phyloP scores from a whole-genome alignment of 2,888 invertebrate genomes.

The Melanotus villosus region DNA sequence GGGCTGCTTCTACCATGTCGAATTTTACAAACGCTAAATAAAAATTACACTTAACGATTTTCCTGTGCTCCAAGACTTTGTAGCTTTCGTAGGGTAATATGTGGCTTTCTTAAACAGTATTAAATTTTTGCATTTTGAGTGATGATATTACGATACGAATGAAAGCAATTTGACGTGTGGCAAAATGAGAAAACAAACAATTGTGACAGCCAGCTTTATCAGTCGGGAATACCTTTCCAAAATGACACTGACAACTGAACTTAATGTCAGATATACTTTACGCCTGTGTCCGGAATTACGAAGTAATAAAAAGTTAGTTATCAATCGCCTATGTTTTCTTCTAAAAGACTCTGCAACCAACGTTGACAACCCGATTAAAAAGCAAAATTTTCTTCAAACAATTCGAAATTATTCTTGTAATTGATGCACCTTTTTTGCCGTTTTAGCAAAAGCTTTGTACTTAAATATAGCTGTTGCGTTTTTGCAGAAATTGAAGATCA shows the following conservation, averaged over 20 bases:
- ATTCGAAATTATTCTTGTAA: too few relatives aligned
- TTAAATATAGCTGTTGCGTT: too few relatives aligned
- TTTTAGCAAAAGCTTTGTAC: too few relatives aligned
- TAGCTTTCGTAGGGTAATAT: too few relatives aligned
- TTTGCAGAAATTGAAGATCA: slow-evolving; percentile 67
- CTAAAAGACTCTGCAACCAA: too few relatives aligned
- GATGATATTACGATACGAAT: neutral
- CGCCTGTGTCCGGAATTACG: neutral
- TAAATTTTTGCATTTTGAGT: slow-evolving; percentile 6
- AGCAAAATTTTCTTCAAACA: too few relatives aligned
- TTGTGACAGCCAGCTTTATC: neutral
- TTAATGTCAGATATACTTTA: neutral
- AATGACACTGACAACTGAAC: neutral
- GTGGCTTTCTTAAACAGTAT: neutral
- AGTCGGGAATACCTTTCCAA: neutral
- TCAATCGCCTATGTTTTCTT: too few relatives aligned
- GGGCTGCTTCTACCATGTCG: neutral
- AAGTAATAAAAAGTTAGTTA: too few relatives aligned
- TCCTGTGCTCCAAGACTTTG: too few relatives aligned
- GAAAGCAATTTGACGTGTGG: slow-evolving; percentile 11
- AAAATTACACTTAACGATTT: neutral
- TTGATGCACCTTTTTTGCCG: too few relatives aligned
- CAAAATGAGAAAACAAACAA: slow-evolving; percentile 12
- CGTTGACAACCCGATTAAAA: too few relatives aligned
- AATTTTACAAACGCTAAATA: neutral